Percentiles rank a stretch among this genome's conserved stretches.
phyloP scores from a whole-genome alignment of 2,888 invertebrate genomes.

The Mythimna pallens region DNA sequence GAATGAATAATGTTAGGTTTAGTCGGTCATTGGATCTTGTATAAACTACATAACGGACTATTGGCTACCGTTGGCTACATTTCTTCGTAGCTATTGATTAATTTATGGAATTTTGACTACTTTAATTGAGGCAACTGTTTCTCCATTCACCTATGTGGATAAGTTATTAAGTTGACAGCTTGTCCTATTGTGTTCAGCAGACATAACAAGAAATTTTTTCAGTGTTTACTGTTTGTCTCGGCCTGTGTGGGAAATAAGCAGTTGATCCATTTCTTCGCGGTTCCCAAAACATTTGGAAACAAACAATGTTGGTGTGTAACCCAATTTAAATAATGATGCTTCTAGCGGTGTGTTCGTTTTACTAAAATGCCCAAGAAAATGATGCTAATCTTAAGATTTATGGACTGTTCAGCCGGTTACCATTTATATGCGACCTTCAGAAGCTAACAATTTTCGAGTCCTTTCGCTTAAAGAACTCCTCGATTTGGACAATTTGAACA shows the following conservation, averaged over 20 bases:
- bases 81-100: conserved; percentile 30
- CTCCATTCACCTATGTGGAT: background rate
- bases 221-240: conserved; percentile 26
- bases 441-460: conserved; percentile 15
- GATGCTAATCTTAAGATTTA: conserved; percentile 53
- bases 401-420: conserved; percentile 45
- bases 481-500: background rate
- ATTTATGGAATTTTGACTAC: conserved; percentile 19
- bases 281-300: conserved; percentile 42
- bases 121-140: conserved; percentile 5
- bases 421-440: conserved; percentile 46
- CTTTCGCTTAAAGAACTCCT: conserved; percentile 10
- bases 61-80: conserved; percentile 1
- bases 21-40: conserved; percentile 7
- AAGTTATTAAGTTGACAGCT: background rate
- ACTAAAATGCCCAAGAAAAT: conserved; percentile 36
- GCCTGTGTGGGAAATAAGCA: conserved; percentile 28
- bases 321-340: conserved; percentile 25
- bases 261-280: conserved; percentile 22
- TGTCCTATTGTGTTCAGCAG: conserved; percentile 6
- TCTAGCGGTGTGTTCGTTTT: conserved; percentile 23
- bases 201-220: conserved; percentile 16
- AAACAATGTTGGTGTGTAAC: conserved; percentile 21
- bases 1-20: conserved; percentile 14
- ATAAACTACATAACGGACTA: conserved; percentile 8